Percentiles rank a stretch among this genome's conserved stretches.
Evolutionary conservation across 2,888 invertebrate species (phyloP).

Genomic region (Leistus spinibarbis): DNA sequence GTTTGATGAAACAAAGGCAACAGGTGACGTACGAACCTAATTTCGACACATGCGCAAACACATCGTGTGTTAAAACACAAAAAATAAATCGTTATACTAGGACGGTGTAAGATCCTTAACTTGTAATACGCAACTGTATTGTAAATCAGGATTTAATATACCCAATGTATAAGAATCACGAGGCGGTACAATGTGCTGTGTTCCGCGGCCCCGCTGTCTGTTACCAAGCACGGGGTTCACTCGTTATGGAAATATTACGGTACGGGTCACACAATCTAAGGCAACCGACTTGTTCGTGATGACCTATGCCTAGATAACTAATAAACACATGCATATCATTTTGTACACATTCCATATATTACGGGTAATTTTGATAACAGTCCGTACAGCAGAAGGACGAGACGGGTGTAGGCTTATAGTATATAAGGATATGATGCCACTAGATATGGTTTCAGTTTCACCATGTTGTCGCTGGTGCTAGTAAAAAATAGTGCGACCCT

Average conservation of each 20-base stretch:
- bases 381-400: neutral
- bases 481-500: slow-evolving; percentile 1
- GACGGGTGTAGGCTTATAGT: slow-evolving; percentile 10
- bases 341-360: slow-evolving; percentile 4
- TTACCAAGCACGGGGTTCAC: slow-evolving; percentile 27
- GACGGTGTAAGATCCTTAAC: slow-evolving; percentile 20
- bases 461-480: slow-evolving; percentile 17
- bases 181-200: neutral
- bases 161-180: slow-evolving; percentile 10
- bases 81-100: neutral
- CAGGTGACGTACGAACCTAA: slow-evolving; percentile 26
- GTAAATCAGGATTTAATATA: slow-evolving; percentile 10
- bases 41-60: slow-evolving; percentile 9
- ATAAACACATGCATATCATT: slow-evolving; percentile 19
- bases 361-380: slow-evolving; percentile 19
- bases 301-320: slow-evolving; percentile 25
- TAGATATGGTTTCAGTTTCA: slow-evolving; percentile 20
- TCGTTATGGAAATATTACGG: slow-evolving; percentile 13
- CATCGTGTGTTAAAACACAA: neutral
- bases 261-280: slow-evolving; percentile 30
- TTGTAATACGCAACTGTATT: slow-evolving; percentile 13
- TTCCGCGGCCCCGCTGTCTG: slow-evolving; percentile 9
- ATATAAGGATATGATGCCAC: slow-evolving; percentile 9
- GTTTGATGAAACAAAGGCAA: slow-evolving; percentile 19
- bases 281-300: slow-evolving; percentile 23